phyloP scores from a whole-genome alignment of 2,113 vertebrate species.

The Macaca mulatta region DNA sequence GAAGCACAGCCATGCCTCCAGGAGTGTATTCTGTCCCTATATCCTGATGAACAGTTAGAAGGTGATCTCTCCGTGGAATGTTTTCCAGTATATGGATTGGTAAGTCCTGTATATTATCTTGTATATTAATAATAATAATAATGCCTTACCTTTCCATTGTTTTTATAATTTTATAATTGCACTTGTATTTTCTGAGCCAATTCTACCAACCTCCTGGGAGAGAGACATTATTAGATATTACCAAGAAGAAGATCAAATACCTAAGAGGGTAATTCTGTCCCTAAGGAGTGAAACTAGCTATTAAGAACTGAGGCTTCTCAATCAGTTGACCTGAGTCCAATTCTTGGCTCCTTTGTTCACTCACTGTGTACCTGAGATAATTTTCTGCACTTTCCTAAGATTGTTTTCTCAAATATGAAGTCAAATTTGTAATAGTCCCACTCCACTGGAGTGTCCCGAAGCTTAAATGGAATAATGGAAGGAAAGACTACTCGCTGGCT shows the following conservation, averaged over 20 bases:
- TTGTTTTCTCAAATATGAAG: not conserved
- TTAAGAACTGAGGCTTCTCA: not conserved
- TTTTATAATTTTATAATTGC: not conserved
- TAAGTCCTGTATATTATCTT: not conserved
- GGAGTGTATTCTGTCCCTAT: not conserved
- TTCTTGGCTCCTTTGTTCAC: not conserved
- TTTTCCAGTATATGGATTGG: not conserved
- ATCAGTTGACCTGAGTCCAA: not conserved
- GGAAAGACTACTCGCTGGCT: not conserved
- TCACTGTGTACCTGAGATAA: not conserved
- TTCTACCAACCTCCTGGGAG: not conserved
- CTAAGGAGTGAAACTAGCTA: not conserved
- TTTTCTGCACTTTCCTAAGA: not conserved
- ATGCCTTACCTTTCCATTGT: not conserved
- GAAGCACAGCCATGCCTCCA: not conserved
- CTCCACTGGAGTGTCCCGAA: not conserved
- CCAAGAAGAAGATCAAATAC: slow-evolving; percentile 20
- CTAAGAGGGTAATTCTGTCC: not conserved
- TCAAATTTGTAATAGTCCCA: not conserved
- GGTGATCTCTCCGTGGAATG: not conserved
- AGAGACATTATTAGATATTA: not conserved
- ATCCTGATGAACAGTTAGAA: not conserved
- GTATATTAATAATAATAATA: not conserved
- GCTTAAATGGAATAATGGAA: not conserved
- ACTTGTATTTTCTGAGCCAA: slow-evolving; percentile 11